Evolutionary conservation across 2,888 invertebrate species (phyloP), one percentile per base, ranked within the genome.

Genomic region (Eucera pruinosa): DNA sequence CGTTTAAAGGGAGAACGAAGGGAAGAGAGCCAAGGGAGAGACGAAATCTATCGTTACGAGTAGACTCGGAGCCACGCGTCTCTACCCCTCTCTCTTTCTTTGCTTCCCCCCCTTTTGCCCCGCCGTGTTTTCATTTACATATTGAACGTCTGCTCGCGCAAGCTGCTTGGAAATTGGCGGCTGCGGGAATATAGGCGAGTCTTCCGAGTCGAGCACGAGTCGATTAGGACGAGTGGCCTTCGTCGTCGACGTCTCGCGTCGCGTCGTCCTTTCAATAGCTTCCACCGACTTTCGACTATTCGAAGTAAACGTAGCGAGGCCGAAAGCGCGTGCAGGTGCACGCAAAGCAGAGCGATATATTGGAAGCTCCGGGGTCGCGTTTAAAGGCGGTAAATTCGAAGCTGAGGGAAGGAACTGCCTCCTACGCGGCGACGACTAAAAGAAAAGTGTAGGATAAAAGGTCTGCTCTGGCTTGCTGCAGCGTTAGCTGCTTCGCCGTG

Each of bases 1-100:
- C 69, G 78, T 74, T 84, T 81, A 84, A 78, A 62, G 70, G 60
- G 75, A 43, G 57, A 77, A 64, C 73, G 82, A 58, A 65, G 11
- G 11, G 11, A 36, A 36, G 36, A 11, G 36, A 68, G 62, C 43
- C 20, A 58, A 47, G 45, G 60, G 45, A 18, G n/a, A 41, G n/a
- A 55, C 25, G n/a, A 55, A 78, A 78, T 79, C 78, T 65, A 68
- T 78, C 78, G 78, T 57, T 71, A 58, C 4, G 69, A 65, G n/a
- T n/a, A n/a, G 41, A 45, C 66, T n/a, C 33, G 18, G 27, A n/a
- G 77, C 45, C 47, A 18, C 25, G 50, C 13, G 41, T 11, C 33
- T 27, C 27, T 39, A 15, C 23, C 20, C 41, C 9, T 7, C 20
- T 11, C 25, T 43, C n/a, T 4, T 41, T 2, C 11, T 25, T 3